These are phyloP conservation scores for Petrolisthes manimaculis DNA, from an alignment of 2,888 invertebrate genomes.

Conservation along the genomic window DNA sequence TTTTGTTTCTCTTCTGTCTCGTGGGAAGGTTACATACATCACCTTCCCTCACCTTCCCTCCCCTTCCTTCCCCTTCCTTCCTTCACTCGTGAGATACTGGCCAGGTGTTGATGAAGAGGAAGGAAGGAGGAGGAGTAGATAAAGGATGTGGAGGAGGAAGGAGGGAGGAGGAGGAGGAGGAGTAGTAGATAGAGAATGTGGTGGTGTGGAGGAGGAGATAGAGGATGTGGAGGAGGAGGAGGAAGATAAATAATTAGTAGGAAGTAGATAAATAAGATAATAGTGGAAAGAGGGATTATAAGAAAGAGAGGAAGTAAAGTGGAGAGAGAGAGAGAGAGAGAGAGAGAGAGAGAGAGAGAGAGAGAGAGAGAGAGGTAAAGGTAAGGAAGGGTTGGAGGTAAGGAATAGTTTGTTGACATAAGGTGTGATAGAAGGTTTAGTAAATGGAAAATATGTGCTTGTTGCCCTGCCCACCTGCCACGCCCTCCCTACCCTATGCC, in stretches of 20 bases:
- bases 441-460: not conserved
- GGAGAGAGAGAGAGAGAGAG: slow-evolving; percentile 11
- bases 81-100: not conserved
- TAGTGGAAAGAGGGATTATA: too few relatives aligned
- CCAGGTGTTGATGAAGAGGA: not conserved
- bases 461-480: not conserved
- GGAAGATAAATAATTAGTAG: too few relatives aligned
- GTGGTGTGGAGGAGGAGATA: too few relatives aligned
- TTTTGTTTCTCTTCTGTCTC: not conserved
- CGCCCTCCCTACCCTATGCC: not conserved
- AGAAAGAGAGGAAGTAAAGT: not conserved
- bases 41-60: not conserved
- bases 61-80: not conserved
- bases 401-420: not conserved
- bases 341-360: slow-evolving; percentile 18
- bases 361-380: not conserved
- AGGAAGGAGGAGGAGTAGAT: not conserved
- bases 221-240: too few relatives aligned
- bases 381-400: not conserved
- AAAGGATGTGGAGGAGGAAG: not conserved
- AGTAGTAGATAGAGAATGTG: too few relatives aligned
- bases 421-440: not conserved
- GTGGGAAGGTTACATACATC: not conserved
- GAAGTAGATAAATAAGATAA: too few relatives aligned
- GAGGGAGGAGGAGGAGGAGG: not conserved